These are phyloP conservation scores for Carassius auratus DNA, from an alignment of 2,113 vertebrate species.

Conservation along the genomic window DNA sequence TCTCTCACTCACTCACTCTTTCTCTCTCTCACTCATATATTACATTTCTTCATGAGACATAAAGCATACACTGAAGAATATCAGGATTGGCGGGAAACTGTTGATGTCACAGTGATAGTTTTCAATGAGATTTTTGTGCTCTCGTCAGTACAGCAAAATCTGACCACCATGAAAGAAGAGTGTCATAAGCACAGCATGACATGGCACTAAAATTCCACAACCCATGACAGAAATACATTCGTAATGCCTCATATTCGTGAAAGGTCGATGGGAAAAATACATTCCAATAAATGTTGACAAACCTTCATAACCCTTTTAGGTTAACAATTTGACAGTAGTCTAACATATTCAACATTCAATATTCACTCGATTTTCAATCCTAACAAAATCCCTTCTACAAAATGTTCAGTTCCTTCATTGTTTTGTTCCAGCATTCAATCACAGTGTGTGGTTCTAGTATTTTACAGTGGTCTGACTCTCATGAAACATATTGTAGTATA, in stretches of 20 bases:
- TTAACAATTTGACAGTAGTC: constrained; percentile 16
- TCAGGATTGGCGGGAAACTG: background rate
- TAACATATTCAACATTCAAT: constrained; percentile 19
- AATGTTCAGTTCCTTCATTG: constrained; percentile 8
- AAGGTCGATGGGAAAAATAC: background rate
- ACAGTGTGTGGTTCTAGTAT: constrained; percentile 41
- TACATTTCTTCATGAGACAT: background rate
- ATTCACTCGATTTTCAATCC: background rate
- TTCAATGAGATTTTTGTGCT: constrained; percentile 18
- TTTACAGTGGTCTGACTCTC: constrained; percentile 12
- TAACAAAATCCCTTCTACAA: background rate
- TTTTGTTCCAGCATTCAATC: background rate
- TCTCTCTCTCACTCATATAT: background rate
- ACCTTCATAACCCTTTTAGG: background rate
- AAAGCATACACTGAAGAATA: constrained; percentile 3
- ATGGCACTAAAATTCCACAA: constrained; percentile 22
- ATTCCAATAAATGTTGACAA: constrained; percentile 9
- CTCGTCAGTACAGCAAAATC: background rate
- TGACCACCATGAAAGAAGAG: background rate
- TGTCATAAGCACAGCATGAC: constrained; percentile 11
- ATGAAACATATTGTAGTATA: background rate
- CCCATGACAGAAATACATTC: constrained; percentile 29
- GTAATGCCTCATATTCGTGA: constrained; percentile 22
- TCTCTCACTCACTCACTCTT: background rate
- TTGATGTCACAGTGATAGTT: constrained; percentile 50